These are phyloP conservation scores for Ciconia stormi DNA, from an alignment of 2,113 vertebrate genomes.

Conservation along the genomic window DNA sequence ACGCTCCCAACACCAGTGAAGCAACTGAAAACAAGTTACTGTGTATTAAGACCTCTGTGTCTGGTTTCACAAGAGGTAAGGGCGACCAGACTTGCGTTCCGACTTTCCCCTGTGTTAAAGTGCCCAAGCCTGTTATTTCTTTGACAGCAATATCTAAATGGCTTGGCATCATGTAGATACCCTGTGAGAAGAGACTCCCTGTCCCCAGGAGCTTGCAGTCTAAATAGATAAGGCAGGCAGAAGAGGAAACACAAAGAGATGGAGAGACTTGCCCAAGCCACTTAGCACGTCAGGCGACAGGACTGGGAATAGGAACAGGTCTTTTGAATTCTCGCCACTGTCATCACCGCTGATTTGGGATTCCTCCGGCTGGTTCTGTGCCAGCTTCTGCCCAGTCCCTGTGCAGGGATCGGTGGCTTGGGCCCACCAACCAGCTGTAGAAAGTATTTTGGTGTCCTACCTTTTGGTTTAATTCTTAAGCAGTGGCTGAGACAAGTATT, in stretches of 20 bases:
- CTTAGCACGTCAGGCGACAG: neutral
- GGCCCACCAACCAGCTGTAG: neutral
- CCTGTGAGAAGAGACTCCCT: neutral
- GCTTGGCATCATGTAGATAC: neutral
- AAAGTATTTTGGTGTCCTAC: neutral
- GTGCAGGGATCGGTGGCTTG: accelerated
- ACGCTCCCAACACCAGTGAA: neutral
- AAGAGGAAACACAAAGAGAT: neutral
- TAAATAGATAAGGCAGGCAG: neutral
- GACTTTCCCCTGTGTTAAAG: neutral
- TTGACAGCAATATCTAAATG: neutral
- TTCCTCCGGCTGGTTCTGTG: neutral
- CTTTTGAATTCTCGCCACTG: neutral
- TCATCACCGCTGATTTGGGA: neutral
- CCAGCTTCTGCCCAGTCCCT: neutral
- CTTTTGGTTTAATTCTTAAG: neutral
- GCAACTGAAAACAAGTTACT: neutral
- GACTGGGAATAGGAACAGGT: neutral
- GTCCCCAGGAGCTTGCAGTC: neutral
- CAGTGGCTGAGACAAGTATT: neutral
- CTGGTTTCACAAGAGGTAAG: neutral
- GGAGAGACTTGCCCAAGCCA: neutral
- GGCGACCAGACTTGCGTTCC: accelerated
- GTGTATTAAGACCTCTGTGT: neutral
- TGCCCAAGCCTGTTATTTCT: neutral